phyloP scores from a whole-genome alignment of 2,888 invertebrate species.

The Lasioglossum figueresi region DNA sequence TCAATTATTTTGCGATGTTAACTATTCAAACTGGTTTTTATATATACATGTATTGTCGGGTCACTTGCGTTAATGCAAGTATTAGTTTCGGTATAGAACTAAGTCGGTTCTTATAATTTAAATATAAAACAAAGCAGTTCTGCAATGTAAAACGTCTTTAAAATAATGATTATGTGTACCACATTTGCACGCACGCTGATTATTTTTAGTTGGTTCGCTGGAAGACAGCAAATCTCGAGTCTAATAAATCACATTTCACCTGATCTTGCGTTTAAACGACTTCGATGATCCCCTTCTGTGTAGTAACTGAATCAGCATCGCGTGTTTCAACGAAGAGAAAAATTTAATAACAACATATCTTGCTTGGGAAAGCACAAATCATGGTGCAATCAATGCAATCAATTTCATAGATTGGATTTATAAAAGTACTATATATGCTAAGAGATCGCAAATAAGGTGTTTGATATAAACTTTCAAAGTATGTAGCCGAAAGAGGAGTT shows the following conservation, averaged over 20 bases:
- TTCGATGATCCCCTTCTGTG: slow-evolving; percentile 38
- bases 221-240: slow-evolving; percentile 30
- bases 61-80: not conserved
- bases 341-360: slow-evolving; percentile 20
- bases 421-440: slow-evolving; percentile 17
- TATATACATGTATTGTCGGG: not conserved
- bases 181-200: slow-evolving; percentile 63
- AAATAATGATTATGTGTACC: slow-evolving; percentile 55
- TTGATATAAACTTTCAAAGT: slow-evolving; percentile 30
- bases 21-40: not conserved
- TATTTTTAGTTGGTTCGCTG: slow-evolving; percentile 56
- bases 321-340: slow-evolving; percentile 27
- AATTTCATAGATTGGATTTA: slow-evolving; percentile 9
- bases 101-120: not conserved
- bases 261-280: slow-evolving; percentile 47
- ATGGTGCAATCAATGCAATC: slow-evolving; percentile 11
- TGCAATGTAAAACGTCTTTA: slow-evolving; percentile 63
- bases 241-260: slow-evolving; percentile 34
- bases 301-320: slow-evolving; percentile 42
- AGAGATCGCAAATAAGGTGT: slow-evolving; percentile 26
- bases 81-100: not conserved
- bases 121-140: slow-evolving; percentile 16
- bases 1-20: not conserved
- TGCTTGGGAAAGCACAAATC: slow-evolving; percentile 47
- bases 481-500: slow-evolving; percentile 38